These are phyloP conservation scores for Hirtodrosophila trivittata DNA, from an alignment of 2,888 invertebrate genomes.

Conservation along the genomic window DNA sequence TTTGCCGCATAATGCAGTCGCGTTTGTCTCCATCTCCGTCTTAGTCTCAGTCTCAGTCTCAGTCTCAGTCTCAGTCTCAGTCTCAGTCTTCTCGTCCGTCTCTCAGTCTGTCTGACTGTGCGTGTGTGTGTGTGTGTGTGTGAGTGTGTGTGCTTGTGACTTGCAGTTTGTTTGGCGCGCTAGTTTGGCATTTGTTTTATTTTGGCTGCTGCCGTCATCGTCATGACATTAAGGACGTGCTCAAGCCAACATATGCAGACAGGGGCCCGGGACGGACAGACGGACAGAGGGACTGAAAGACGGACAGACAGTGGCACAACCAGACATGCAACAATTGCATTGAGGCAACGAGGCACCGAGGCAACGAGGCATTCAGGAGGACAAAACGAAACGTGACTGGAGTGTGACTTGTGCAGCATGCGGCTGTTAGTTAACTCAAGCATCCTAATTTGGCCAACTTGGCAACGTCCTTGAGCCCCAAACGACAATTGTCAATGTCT, in stretches of 20 bases:
- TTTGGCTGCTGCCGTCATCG: conserved; percentile 53
- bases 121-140: conserved; percentile 21
- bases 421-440: conserved; percentile 56
- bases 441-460: conserved; percentile 72
- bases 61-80: conserved; percentile 8
- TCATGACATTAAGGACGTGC: conserved; percentile 74
- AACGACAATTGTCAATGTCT: conserved; percentile 45
- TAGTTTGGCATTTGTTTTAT: conserved; percentile 68
- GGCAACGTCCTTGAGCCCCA: conserved; percentile 70
- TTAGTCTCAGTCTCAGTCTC: conserved; percentile 10
- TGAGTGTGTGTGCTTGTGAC: conserved; percentile 44
- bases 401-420: conserved; percentile 61
- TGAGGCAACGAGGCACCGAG: conserved; percentile 10
- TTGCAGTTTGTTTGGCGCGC: conserved; percentile 66
- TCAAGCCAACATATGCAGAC: conserved; percentile 68
- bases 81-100: conserved; percentile 10
- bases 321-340: conserved; percentile 42
- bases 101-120: conserved; percentile 22
- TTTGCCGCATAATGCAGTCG: conserved; percentile 66
- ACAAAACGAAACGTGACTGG: conserved; percentile 66
- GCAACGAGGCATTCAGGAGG: neutral
- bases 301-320: conserved; percentile 3
- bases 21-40: conserved; percentile 50
- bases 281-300: conserved; percentile 12
- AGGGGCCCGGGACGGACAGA: conserved; percentile 11